These are phyloP conservation scores for Epinotia demarniana DNA, from an alignment of 2,888 invertebrate species.

Conservation along the genomic window DNA sequence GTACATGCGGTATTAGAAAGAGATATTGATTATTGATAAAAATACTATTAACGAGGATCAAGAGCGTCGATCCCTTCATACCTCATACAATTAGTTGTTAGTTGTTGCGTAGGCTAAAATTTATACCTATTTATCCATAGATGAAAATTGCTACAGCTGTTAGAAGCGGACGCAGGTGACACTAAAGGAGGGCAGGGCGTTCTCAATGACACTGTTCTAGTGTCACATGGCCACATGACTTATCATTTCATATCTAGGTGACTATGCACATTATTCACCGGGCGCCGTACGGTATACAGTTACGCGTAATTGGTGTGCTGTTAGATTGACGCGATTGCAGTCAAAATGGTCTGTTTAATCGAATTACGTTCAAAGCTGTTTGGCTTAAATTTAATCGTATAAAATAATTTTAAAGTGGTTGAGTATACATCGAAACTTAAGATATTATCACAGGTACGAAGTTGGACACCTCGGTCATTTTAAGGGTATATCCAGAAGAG, in stretches of 20 bases:
- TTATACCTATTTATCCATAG: slow-evolving; percentile 69
- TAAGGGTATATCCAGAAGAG: too few relatives aligned
- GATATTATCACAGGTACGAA: not conserved
- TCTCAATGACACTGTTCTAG: slow-evolving; percentile 74
- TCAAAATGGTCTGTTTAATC: slow-evolving; percentile 2
- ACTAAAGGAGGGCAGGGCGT: slow-evolving; percentile 71
- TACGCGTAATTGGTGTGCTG: slow-evolving; percentile 28
- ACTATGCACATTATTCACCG: slow-evolving; percentile 48
- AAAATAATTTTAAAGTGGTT: not conserved
- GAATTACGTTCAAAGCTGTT: not conserved
- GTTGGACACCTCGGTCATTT: not conserved
- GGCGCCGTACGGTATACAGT: slow-evolving; percentile 3
- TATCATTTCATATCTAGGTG: slow-evolving; percentile 62
- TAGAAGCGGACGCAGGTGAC: slow-evolving; percentile 39
- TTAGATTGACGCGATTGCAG: slow-evolving; percentile 13
- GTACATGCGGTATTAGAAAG: not conserved
- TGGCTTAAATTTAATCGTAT: not conserved
- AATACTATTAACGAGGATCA: slow-evolving; percentile 54
- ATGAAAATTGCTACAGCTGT: slow-evolving; percentile 66
- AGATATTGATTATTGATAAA: not conserved
- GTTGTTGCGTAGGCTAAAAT: slow-evolving; percentile 60
- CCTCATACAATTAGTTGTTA: slow-evolving; percentile 26
- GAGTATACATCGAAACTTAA: not conserved
- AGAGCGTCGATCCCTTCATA: slow-evolving; percentile 48
- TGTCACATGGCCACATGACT: slow-evolving; percentile 64